These are phyloP conservation scores for Parnassius glacialis DNA, from an alignment of 2,888 invertebrate species.

Conservation along the genomic window DNA sequence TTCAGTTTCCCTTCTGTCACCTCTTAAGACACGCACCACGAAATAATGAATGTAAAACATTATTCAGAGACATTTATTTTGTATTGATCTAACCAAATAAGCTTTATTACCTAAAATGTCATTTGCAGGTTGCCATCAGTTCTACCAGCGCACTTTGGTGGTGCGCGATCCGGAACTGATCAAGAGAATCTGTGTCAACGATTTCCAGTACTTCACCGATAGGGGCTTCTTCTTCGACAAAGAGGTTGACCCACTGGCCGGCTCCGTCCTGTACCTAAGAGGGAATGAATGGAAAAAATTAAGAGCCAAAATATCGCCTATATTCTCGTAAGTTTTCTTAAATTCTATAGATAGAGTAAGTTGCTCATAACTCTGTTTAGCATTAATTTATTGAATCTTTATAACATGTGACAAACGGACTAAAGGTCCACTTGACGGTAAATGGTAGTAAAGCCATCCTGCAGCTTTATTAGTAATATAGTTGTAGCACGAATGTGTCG, in stretches of 20 bases:
- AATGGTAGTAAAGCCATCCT: no score
- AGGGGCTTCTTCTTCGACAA: constrained; percentile 73
- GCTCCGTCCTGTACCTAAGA: constrained; percentile 67
- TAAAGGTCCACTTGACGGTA: no score
- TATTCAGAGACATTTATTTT: no score
- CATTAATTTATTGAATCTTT: no score
- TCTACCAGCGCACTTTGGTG: constrained; percentile 71
- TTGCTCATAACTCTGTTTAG: no score
- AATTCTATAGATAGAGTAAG: background rate
- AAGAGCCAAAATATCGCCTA: constrained; percentile 71
- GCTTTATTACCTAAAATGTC: background rate
- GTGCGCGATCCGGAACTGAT: constrained; percentile 70
- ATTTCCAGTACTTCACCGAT: constrained; percentile 73
- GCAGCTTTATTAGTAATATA: no score
- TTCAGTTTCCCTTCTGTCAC: no score
- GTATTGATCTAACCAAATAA: no score
- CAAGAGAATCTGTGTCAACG: constrained; percentile 68
- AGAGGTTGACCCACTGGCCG: constrained; percentile 69
- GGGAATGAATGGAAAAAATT: constrained; percentile 70
- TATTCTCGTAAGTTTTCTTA: constrained; percentile 66
- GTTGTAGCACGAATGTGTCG: no score
- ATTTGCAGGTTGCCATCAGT: constrained; percentile 69
- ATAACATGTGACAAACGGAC: no score
- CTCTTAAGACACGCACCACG: no score
- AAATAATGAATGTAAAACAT: no score